Evolutionary conservation across 1,140 invertebrate genomes (phyloP).

Genomic region (Drusus annulatus): DNA sequence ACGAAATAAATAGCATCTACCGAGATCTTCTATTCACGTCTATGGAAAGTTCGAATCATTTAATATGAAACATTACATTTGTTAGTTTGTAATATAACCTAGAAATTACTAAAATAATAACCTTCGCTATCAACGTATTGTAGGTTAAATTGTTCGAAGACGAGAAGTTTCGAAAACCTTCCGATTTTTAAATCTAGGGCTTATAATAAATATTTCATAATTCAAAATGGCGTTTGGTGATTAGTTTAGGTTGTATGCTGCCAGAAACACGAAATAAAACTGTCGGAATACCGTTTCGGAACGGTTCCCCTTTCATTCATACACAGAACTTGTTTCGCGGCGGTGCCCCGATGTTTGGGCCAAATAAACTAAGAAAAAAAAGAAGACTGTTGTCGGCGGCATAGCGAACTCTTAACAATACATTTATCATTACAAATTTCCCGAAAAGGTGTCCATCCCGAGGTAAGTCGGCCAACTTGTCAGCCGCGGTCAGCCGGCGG

Average conservation of each 20-base stretch:
- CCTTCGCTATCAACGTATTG: too few species aligned
- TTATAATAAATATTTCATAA: conserved; percentile 16
- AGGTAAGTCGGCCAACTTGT: conserved; percentile 15
- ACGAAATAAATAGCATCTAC: too few species aligned
- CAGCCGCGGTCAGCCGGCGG: neutral
- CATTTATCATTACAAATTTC: neutral
- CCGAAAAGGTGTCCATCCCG: neutral
- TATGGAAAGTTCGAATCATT: too few species aligned
- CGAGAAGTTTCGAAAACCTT: neutral
- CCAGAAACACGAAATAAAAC: conserved; percentile 7
- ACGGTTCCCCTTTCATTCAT: conserved; percentile 10
- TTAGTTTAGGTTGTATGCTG: conserved; percentile 8
- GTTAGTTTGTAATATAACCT: too few species aligned
- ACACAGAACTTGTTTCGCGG: neutral
- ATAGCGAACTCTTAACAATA: too few species aligned
- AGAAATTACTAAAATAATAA: too few species aligned
- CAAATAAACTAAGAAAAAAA: neutral
- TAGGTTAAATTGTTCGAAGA: too few species aligned
- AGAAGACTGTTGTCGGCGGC: too few species aligned
- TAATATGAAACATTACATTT: too few species aligned
- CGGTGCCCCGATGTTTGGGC: neutral
- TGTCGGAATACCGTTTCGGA: conserved; percentile 17
- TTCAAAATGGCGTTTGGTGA: conserved; percentile 7
- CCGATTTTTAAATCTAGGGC: neutral
- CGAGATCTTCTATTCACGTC: too few species aligned